Conservation (phyloP, 2,797 vertebrate genomes). For the Gymnoscopelus microlampas region DNA sequence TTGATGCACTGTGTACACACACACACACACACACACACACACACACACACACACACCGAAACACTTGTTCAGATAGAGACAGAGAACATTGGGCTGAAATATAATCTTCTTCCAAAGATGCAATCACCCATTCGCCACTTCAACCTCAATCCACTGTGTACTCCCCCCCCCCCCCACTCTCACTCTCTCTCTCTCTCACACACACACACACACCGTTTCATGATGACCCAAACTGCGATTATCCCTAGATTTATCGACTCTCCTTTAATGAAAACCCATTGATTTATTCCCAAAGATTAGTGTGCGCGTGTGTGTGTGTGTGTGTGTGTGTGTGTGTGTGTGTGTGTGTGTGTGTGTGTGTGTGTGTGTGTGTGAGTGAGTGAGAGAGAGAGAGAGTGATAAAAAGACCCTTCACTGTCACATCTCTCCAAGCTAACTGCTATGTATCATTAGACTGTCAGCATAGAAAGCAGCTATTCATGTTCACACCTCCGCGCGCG, state of each 20-base stretch:
- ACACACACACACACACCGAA: constrained; percentile 16
- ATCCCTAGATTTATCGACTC: constrained; percentile 44
- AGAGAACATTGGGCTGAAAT: constrained; percentile 42
- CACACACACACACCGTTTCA: constrained; percentile 16
- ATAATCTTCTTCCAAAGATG: constrained; percentile 44
- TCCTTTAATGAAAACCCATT: constrained; percentile 43
- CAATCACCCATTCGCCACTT: constrained; percentile 51
- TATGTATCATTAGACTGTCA: neutral
- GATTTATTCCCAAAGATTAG: constrained; percentile 40
- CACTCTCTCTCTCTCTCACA: neutral
- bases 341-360: neutral
- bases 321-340: neutral
- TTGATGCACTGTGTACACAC: neutral
- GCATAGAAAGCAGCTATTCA: too few species aligned
- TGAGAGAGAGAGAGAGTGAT: neutral
- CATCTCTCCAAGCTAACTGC: neutral
- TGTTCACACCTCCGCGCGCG: neutral
- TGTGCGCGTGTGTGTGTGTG: neutral
- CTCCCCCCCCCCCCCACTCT: neutral
- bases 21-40: constrained; percentile 6
- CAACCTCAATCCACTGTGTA: constrained; percentile 29
- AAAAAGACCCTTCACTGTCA: neutral
- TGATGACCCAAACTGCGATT: constrained; percentile 45
- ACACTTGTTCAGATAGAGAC: neutral
- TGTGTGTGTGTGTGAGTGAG: neutral